Evolutionary conservation across 2,113 vertebrate genomes (phyloP).

Genomic region (Apteryx mantelli): DNA sequence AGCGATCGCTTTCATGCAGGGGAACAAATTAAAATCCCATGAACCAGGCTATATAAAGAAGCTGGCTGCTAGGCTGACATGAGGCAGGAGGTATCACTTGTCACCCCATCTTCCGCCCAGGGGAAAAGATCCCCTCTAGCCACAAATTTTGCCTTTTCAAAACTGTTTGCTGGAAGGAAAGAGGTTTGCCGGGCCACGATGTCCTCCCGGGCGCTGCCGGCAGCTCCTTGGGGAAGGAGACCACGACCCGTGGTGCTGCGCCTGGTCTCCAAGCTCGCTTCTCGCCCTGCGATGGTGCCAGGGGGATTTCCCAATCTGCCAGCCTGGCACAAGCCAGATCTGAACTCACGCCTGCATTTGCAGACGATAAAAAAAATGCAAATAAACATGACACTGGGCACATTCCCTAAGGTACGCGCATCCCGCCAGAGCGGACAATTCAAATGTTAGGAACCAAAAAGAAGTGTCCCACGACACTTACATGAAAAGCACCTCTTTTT

Average conservation of each 20-base stretch:
- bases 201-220: not conserved
- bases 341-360: not conserved
- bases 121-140: not conserved
- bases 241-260: accelerated
- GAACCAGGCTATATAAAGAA: not conserved
- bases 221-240: not conserved
- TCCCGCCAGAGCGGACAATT: not conserved
- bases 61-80: not conserved
- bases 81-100: not conserved
- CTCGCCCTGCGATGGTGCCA: no score
- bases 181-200: not conserved
- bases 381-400: not conserved
- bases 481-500: not conserved
- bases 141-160: accelerated
- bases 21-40: not conserved
- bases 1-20: not conserved
- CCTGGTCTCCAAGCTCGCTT: not conserved
- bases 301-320: no score
- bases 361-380: not conserved
- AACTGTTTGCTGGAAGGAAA: not conserved
- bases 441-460: not conserved
- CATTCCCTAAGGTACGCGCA: not conserved
- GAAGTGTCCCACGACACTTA: not conserved
- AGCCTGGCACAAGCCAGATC: no score
- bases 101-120: not conserved